Percentiles rank a stretch among this genome's conserved stretches.
phyloP scores from a whole-genome alignment of 2,888 invertebrate species.

The Eristalis intricaria region DNA sequence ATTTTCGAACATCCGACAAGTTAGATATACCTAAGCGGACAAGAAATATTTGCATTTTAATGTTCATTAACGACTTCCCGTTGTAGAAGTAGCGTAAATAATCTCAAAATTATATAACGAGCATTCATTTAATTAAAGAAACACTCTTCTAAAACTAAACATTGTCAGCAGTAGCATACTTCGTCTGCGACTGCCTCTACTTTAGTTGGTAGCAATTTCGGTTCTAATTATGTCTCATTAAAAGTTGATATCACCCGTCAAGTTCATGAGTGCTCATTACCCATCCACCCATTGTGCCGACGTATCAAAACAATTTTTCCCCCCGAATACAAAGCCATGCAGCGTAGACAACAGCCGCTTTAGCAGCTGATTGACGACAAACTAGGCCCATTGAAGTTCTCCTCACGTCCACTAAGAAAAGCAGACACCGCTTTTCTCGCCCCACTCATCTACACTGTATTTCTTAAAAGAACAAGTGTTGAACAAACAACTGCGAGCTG shows the following conservation, averaged over 20 bases:
- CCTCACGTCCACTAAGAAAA: slow-evolving; percentile 46
- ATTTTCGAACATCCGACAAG: too few relatives aligned
- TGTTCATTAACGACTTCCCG: not conserved
- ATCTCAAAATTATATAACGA: not conserved
- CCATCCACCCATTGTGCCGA: not conserved
- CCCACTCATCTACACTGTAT: not conserved
- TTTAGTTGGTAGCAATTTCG: not conserved
- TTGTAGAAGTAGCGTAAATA: not conserved
- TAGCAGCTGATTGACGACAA: slow-evolving; percentile 39
- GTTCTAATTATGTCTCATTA: slow-evolving; percentile 43
- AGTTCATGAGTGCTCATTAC: slow-evolving; percentile 54
- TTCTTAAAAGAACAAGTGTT: slow-evolving; percentile 44
- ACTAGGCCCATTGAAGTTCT: slow-evolving; percentile 43
- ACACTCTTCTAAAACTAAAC: not conserved
- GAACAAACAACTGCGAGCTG: slow-evolving; percentile 30
- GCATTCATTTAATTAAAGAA: not conserved
- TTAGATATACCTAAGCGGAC: too few relatives aligned
- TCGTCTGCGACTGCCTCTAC: not conserved
- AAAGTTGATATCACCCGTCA: slow-evolving; percentile 40
- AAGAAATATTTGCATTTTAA: not conserved
- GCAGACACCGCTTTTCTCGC: slow-evolving; percentile 28
- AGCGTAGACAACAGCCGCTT: not conserved
- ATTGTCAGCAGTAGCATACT: not conserved
- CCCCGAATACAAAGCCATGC: slow-evolving; percentile 6
- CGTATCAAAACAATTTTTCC: slow-evolving; percentile 13